Evolutionary conservation across 2,888 invertebrate genomes (phyloP).

Genomic region (Cordilura impudica): DNA sequence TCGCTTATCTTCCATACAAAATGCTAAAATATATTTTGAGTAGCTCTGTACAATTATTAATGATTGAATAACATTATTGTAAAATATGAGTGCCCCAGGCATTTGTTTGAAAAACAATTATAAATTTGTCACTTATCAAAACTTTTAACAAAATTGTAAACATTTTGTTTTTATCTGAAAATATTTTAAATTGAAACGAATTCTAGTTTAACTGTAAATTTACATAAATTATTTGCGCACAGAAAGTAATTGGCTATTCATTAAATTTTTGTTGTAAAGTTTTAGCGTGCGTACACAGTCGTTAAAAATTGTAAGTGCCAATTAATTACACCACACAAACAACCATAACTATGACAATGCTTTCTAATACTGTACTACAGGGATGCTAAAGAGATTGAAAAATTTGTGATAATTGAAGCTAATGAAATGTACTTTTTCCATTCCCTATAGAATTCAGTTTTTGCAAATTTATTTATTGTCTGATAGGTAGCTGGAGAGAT

Average conservation of each 20-base stretch:
- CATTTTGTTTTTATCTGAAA: not conserved
- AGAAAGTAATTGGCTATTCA: not conserved
- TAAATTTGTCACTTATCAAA: not conserved
- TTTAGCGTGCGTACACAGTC: slow-evolving; percentile 12
- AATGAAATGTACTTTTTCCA: too few relatives aligned
- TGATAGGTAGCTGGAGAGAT: too few relatives aligned
- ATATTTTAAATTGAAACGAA: too few relatives aligned
- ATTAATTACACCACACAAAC: slow-evolving; percentile 28
- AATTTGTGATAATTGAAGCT: not conserved
- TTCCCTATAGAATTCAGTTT: too few relatives aligned
- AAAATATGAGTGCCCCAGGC: not conserved
- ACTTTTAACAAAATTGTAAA: not conserved
- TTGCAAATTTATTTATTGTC: too few relatives aligned
- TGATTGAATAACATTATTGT: too few relatives aligned
- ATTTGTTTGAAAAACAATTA: not conserved
- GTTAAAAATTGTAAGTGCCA: slow-evolving; percentile 31
- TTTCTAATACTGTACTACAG: not conserved
- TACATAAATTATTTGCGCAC: slow-evolving; percentile 10
- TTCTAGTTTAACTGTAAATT: slow-evolving; percentile 20
- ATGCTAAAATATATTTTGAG: too few relatives aligned
- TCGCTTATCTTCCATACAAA: too few relatives aligned
- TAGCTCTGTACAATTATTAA: too few relatives aligned
- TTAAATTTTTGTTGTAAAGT: not conserved
- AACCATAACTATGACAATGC: not conserved
- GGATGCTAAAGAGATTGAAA: not conserved